A percentile compares a stretch with the other conserved stretches of the same genome.
These are phyloP conservation scores for Ptychoptera albimana DNA, from an alignment of 2,888 invertebrate species.

Conservation along the genomic window DNA sequence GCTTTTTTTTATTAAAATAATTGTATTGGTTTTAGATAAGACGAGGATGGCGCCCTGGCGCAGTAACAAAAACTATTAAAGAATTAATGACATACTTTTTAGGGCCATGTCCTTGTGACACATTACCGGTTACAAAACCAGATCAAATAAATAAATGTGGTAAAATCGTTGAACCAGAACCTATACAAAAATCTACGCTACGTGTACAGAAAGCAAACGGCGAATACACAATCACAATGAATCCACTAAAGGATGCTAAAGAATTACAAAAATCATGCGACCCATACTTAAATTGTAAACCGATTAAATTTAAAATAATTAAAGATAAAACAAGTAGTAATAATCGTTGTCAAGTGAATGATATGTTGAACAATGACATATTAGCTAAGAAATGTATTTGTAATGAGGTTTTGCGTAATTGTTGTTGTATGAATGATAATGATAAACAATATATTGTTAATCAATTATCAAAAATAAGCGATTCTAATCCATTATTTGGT, in stretches of 20 bases:
- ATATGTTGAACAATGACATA: constrained; percentile 37
- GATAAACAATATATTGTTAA: constrained; percentile 33
- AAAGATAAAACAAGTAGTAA: constrained; percentile 32
- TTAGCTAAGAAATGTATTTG: constrained; percentile 38
- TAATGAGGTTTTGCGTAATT: constrained; percentile 31
- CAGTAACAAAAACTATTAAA: constrained; percentile 24
- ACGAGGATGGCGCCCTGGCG: constrained; percentile 26
- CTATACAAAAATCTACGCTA: constrained; percentile 37
- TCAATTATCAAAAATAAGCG: constrained; percentile 34
- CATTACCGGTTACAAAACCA: constrained; percentile 18
- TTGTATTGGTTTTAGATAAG: constrained; percentile 3
- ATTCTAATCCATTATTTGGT: too few species aligned
- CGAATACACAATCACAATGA: constrained; percentile 46
- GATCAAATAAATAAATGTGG: neutral
- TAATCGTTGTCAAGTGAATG: constrained; percentile 36
- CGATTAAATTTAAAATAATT: constrained; percentile 48
- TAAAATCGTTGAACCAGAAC: constrained; percentile 19
- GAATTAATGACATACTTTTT: constrained; percentile 25
- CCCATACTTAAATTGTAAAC: constrained; percentile 51
- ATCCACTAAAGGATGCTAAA: constrained; percentile 45
- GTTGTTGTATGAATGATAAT: constrained; percentile 22
- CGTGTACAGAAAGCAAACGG: constrained; percentile 49
- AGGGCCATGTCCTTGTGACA: constrained; percentile 24
- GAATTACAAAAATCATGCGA: constrained; percentile 41
- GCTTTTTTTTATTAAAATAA: neutral